Evolutionary conservation across 2,888 invertebrate species (phyloP).

Genomic region (Dolichomitus sp.): DNA sequence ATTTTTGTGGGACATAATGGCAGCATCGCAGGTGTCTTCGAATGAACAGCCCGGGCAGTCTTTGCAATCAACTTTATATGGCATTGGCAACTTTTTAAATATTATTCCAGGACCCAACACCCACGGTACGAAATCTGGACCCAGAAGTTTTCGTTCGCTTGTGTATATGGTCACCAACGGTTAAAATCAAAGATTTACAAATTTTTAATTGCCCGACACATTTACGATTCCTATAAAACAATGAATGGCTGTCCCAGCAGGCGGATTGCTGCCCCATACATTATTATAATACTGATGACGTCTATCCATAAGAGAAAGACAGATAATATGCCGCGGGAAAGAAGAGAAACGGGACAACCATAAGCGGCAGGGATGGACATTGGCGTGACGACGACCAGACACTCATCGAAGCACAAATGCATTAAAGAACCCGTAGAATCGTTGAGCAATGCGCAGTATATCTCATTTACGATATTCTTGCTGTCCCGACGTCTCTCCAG

Average conservation of each 20-base stretch:
- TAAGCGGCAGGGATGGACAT: slow-evolving; percentile 24
- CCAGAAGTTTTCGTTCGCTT: neutral
- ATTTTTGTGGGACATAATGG: slow-evolving; percentile 11
- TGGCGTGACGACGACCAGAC: slow-evolving; percentile 49
- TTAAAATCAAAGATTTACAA: slow-evolving; percentile 75
- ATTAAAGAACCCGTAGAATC: slow-evolving; percentile 27
- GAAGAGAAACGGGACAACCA: slow-evolving; percentile 22
- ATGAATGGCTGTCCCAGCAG: slow-evolving; percentile 78
- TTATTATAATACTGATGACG: slow-evolving; percentile 40
- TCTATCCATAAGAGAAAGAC: slow-evolving; percentile 28
- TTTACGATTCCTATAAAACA: slow-evolving; percentile 84
- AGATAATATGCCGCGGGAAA: slow-evolving; percentile 1
- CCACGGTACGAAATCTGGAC: neutral
- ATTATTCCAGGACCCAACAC: slow-evolving; percentile 16
- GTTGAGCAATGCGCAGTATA: slow-evolving; percentile 52
- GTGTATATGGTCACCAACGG: slow-evolving; percentile 72
- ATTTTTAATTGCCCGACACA: slow-evolving; percentile 80
- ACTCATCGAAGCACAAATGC: slow-evolving; percentile 39
- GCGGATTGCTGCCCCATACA: slow-evolving; percentile 22
- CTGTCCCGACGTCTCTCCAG: slow-evolving; percentile 50
- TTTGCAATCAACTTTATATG: slow-evolving; percentile 1
- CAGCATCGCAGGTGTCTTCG: slow-evolving; percentile 8
- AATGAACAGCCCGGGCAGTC: neutral
- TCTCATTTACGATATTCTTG: slow-evolving; percentile 58
- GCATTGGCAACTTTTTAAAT: neutral